Evolutionary conservation across 1,140 invertebrate genomes (phyloP).

Genomic region (Tetragonula clypearis): DNA sequence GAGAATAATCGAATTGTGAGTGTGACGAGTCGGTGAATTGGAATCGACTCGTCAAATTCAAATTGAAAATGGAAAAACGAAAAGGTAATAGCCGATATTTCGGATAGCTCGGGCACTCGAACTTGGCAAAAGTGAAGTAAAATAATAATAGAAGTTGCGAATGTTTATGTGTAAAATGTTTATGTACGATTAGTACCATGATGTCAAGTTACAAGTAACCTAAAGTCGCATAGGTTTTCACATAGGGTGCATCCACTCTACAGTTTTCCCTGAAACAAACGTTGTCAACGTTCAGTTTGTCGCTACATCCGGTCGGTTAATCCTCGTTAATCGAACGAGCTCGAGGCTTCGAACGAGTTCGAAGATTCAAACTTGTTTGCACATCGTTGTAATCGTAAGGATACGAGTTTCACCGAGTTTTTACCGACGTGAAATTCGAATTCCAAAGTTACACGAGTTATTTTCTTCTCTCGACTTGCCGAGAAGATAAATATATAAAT

Average conservation of each 20-base stretch:
- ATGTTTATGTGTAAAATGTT: conserved; percentile 71
- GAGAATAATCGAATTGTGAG: not conserved
- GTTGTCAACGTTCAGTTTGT: conserved; percentile 30
- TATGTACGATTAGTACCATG: conserved; percentile 60
- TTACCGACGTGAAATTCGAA: no score
- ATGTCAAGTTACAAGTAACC: conserved; percentile 89
- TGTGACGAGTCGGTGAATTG: not conserved
- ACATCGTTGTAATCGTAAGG: no score
- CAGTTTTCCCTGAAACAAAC: conserved; percentile 89
- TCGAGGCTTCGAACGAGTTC: no score
- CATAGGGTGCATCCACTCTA: conserved; percentile 92
- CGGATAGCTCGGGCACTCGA: conserved; percentile 58
- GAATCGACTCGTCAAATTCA: not conserved
- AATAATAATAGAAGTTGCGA: conserved; percentile 70
- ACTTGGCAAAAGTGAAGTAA: conserved; percentile 59
- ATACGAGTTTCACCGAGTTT: no score
- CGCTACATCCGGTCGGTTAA: not conserved
- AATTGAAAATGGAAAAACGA: not conserved
- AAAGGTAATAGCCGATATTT: not conserved
- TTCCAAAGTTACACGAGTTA: no score
- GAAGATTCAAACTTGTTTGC: no score
- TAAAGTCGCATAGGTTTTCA: conserved; percentile 94
- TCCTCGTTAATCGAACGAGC: no score
- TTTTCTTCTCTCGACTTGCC: no score
- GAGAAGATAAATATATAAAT: no score